These are phyloP conservation scores for Heliconius hortense DNA, from an alignment of 2,888 invertebrate genomes.

Conservation along the genomic window DNA sequence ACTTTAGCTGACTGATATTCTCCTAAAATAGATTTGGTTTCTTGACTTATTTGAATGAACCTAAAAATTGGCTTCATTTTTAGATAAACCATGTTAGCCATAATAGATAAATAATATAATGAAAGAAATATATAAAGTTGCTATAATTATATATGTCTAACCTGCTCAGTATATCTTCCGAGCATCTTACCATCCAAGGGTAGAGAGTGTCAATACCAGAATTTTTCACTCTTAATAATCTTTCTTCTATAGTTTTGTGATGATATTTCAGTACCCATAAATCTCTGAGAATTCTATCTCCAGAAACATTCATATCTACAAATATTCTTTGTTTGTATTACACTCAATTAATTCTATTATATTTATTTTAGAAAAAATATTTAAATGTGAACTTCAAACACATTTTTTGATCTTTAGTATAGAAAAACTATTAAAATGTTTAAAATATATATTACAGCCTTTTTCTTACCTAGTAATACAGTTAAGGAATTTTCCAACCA, in stretches of 20 bases:
- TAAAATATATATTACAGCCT: not conserved
- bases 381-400: not conserved
- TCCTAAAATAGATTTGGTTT: constrained; percentile 76
- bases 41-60: constrained; percentile 62
- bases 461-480: constrained; percentile 70
- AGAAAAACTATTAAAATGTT: no score
- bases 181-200: constrained; percentile 86
- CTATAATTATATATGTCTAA: constrained; percentile 48
- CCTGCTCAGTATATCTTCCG: constrained; percentile 81
- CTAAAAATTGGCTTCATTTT: constrained; percentile 50
- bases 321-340: not conserved
- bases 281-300: constrained; percentile 82
- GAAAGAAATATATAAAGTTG: not conserved
- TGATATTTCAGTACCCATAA: constrained; percentile 85
- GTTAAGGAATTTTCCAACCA: constrained; percentile 79
- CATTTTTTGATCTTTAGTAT: no score
- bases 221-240: constrained; percentile 74
- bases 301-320: constrained; percentile 76
- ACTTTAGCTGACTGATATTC: constrained; percentile 72
- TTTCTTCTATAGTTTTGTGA: constrained; percentile 74
- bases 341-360: not conserved
- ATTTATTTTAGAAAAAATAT: not conserved
- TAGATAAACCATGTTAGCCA: not conserved
- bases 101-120: no score
- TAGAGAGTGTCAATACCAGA: constrained; percentile 77